Conservation (phyloP, 2,888 invertebrate species). For the Melanophora roralis region DNA sequence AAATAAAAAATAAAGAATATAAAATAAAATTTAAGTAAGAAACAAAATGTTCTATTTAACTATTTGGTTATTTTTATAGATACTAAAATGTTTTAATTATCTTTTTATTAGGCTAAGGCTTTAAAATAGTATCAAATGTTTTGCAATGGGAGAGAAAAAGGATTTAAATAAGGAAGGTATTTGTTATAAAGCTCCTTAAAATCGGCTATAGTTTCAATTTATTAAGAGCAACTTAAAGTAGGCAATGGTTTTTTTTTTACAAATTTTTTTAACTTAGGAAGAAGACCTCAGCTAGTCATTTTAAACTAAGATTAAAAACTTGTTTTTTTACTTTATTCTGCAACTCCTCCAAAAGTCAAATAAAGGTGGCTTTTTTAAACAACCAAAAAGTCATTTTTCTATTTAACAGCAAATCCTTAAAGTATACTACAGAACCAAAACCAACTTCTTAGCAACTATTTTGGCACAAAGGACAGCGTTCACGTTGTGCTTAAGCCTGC, state of each 20-base stretch:
- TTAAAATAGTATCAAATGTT: neutral
- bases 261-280: no score
- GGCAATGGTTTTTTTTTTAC: neutral
- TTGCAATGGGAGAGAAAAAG: neutral
- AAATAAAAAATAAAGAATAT: conserved; percentile 2
- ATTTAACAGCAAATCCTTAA: neutral
- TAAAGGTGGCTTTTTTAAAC: no score
- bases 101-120: neutral
- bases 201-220: neutral
- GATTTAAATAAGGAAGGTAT: neutral
- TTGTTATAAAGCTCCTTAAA: neutral
- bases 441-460: conserved; percentile 10
- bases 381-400: neutral
- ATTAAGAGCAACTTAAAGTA: neutral
- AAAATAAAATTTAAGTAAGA: no score
- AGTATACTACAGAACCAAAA: neutral
- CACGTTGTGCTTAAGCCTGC: neutral
- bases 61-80: neutral
- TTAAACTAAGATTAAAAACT: no score
- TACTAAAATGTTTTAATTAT: neutral
- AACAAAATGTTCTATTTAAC: conserved; percentile 2
- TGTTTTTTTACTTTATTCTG: no score
- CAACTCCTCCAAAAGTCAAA: no score
- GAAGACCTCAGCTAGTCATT: no score
- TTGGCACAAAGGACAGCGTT: neutral